Conservation (phyloP, 2,797 vertebrate species). For the Knipowitschia caucasica region DNA sequence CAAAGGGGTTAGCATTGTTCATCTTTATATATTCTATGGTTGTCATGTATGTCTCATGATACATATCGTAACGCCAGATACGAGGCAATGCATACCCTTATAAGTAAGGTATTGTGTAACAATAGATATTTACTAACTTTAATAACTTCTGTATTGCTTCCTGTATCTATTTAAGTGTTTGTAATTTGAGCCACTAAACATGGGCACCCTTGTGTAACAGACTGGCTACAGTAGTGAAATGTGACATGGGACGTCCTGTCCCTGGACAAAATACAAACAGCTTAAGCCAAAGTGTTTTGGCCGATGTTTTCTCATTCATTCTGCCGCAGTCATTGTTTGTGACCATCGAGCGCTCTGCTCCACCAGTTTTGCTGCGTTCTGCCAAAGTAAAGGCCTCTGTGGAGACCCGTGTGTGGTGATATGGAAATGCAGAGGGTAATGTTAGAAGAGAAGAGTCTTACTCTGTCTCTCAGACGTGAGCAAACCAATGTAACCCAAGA, state of each 20-base stretch:
- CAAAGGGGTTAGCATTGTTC: too few relatives aligned
- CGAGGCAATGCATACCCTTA: not conserved
- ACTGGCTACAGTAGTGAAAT: constrained; percentile 44
- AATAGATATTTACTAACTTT: not conserved
- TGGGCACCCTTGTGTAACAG: constrained; percentile 33
- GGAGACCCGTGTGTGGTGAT: constrained; percentile 29
- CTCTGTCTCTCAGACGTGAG: constrained; percentile 20
- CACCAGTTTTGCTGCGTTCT: constrained; percentile 47
- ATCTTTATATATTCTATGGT: too few relatives aligned
- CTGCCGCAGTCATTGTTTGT: constrained; percentile 28
- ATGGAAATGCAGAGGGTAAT: constrained; percentile 44
- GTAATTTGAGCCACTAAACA: constrained; percentile 21
- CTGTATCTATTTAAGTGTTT: constrained; percentile 3
- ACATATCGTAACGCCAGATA: too few relatives aligned
- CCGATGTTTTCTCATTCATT: constrained; percentile 36
- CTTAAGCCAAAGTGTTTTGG: constrained; percentile 47
- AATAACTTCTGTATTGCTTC: constrained; percentile 2
- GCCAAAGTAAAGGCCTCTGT: constrained; percentile 6
- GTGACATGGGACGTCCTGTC: constrained; percentile 58
- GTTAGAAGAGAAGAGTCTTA: not conserved
- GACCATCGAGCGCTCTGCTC: constrained; percentile 40
- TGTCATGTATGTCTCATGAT: too few relatives aligned
- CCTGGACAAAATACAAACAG: constrained; percentile 31
- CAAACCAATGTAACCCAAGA: constrained; percentile 43
- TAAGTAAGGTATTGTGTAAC: not conserved